phyloP scores from a whole-genome alignment of 2,797 vertebrate genomes.

The Gallinago solitaria region DNA sequence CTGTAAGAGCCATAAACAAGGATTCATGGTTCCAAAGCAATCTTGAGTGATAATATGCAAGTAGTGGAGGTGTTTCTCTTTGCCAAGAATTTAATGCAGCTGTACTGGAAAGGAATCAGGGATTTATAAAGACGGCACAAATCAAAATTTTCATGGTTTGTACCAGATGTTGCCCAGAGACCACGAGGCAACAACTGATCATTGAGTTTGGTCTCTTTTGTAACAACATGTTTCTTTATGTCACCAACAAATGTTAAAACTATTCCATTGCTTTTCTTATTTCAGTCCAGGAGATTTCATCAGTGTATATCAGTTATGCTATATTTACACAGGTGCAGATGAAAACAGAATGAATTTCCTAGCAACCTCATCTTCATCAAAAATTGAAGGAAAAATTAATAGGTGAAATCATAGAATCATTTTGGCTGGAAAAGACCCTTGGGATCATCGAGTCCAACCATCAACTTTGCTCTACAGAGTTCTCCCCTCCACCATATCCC shows the following conservation, averaged over 20 bases:
- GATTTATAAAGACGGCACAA: background rate
- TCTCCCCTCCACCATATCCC: too few species aligned
- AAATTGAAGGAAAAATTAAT: conserved; percentile 19
- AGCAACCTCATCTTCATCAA: conserved; percentile 1
- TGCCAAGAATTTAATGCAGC: background rate
- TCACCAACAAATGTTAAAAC: background rate
- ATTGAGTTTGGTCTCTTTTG: background rate
- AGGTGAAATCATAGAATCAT: background rate
- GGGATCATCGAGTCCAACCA: too few species aligned
- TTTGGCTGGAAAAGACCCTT: too few species aligned
- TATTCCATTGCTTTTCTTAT: background rate
- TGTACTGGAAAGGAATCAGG: background rate
- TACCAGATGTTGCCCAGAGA: background rate
- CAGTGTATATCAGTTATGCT: background rate
- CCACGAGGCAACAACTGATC: background rate
- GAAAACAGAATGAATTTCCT: background rate
- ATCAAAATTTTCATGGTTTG: background rate
- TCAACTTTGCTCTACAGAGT: too few species aligned
- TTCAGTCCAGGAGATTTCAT: background rate
- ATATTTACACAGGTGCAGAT: background rate
- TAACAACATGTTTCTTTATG: background rate
- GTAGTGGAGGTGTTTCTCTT: background rate
- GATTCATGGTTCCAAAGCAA: background rate
- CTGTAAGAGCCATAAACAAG: background rate
- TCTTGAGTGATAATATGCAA: background rate